Base-by-base conservation (phyloP, 2,797 vertebrate species). In the Hydrophis major region DNA sequence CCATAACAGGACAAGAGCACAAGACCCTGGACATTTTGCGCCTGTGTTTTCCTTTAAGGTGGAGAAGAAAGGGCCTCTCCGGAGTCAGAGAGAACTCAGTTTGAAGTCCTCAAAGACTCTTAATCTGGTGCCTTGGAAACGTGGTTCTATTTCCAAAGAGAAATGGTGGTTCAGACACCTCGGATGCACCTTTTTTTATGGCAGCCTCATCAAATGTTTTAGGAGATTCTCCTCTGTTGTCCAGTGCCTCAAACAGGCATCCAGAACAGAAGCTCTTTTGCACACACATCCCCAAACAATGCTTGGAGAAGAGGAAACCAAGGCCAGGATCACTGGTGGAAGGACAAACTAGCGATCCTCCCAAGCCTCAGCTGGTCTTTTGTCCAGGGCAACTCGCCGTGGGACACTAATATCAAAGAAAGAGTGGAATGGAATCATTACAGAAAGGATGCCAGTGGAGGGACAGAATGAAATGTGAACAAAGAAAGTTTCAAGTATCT, bases 271-370 rank as follows among this genome's bases (percentile, higher is more conserved):
- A 28, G 91, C 86, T 14, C 0, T 28, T 87, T 93, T 53, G 86
- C 4, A 60, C 2, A 66, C 87, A 28, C 53, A 1, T 57, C 7
- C 27, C 11, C 0, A 0, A 2, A 7, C 32, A 18, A 5, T 0
- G 0, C 86, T 57, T 10, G 47, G 27, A 87, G 92, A 11, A 28
- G 53, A 59, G 78, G 57, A 56, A 93, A 27, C 0, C 37, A 37
- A 37, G 37, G 37, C 37, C 37, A 37, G 37, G 37, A 37, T 37
- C 37, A 37, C 0, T 0, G 0, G 66, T 5, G 74, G 89, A 93
- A 27, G 1, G 32, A 42, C 18, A 22, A 78, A 22, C 18, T 2
- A 78, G 69, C 18, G 0, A 37, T 18, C 18, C 6, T 37, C 69
- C 69, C 3, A 18, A 78, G 7, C 16, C 32, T 37, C 16, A 37